These are phyloP conservation scores for Paguma larvata DNA, from an alignment of 2,797 vertebrate genomes.

Conservation along the genomic window DNA sequence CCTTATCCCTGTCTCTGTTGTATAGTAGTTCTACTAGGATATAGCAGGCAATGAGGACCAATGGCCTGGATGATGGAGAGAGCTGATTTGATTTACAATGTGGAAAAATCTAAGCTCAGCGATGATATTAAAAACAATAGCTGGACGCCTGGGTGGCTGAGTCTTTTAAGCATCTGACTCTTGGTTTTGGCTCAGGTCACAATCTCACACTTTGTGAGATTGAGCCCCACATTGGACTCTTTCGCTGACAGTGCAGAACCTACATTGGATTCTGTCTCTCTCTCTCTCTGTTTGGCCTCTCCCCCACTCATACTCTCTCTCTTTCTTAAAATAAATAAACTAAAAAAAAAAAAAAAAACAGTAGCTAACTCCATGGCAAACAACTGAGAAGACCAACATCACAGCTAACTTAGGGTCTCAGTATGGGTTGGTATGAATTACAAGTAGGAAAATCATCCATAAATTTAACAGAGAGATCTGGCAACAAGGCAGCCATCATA, in stretches of 20 bases:
- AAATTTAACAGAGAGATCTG: background rate
- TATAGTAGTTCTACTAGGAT: background rate
- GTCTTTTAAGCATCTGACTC: too few species aligned
- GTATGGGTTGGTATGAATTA: background rate
- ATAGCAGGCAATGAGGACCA: background rate
- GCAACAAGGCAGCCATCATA: background rate
- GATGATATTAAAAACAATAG: background rate
- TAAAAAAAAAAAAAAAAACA: background rate
- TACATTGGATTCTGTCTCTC: too few species aligned
- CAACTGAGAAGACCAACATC: background rate
- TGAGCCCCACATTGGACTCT: too few species aligned
- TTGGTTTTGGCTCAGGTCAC: too few species aligned
- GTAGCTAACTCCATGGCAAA: background rate
- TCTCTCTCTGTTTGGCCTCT: too few species aligned
- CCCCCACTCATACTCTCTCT: too few species aligned
- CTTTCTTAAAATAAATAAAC: too few species aligned
- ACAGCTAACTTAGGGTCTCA: background rate
- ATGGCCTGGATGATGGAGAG: background rate
- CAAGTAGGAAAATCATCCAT: background rate
- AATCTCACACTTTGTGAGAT: too few species aligned
- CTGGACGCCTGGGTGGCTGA: background rate
- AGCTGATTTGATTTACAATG: background rate
- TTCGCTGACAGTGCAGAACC: too few species aligned
- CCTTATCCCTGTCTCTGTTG: background rate
- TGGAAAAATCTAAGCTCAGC: background rate